These are phyloP conservation scores for Falco rusticolus DNA, from an alignment of 2,797 vertebrate genomes.

Conservation along the genomic window DNA sequence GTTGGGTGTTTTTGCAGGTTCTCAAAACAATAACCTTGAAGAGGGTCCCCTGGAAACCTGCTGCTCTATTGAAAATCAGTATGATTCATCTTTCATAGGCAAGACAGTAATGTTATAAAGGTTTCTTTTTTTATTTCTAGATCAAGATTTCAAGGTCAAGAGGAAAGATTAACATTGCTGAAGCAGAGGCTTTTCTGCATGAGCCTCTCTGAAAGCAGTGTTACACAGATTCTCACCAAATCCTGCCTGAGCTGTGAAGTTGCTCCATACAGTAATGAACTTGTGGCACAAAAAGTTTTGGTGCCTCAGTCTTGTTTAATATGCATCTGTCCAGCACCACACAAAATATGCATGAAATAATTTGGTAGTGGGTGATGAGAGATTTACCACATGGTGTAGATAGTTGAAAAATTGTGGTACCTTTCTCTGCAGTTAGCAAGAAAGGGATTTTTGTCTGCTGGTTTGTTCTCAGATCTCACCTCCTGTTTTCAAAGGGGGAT, in stretches of 20 bases:
- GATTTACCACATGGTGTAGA: neutral
- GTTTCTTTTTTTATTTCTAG: neutral
- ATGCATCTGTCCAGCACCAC: neutral
- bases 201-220: neutral
- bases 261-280: neutral
- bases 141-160: neutral
- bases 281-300: neutral
- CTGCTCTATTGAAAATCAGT: neutral
- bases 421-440: neutral
- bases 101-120: neutral
- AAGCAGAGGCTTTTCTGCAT: neutral
- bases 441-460: neutral
- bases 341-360: neutral
- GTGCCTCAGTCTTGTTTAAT: neutral
- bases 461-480: neutral
- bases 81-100: slow-evolving; percentile 2
- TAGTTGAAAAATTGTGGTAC: neutral
- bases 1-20: neutral
- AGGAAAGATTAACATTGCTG: neutral
- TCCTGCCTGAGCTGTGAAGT: neutral
- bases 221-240: neutral
- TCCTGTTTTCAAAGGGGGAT: neutral
- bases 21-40: neutral
- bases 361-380: neutral
- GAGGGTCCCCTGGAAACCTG: neutral